A percentile compares a stretch with the other conserved stretches of the same genome.
Evolutionary conservation across 2,888 invertebrate genomes (phyloP).

Genomic region (Blastobasis lacticolella): DNA sequence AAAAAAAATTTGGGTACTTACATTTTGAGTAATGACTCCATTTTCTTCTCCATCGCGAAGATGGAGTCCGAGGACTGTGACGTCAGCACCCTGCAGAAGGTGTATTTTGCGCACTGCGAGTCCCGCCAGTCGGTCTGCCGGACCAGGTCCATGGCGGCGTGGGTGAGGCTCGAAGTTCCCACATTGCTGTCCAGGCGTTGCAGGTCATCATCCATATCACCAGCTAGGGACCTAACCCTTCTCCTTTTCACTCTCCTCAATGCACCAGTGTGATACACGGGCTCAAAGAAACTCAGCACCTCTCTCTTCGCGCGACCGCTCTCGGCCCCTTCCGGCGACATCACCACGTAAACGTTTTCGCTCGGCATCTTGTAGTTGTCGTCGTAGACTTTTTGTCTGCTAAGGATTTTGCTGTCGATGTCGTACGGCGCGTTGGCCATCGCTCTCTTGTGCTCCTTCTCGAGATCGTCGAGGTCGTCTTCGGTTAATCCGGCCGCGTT

Average conservation of each 20-base stretch:
- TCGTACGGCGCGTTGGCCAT: slow-evolving; percentile 53
- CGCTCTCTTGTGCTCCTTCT: slow-evolving; percentile 74
- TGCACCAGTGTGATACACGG: slow-evolving; percentile 26
- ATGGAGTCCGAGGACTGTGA: slow-evolving; percentile 80
- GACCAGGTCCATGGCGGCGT: slow-evolving; percentile 63
- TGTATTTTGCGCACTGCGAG: slow-evolving; percentile 84
- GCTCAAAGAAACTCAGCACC: slow-evolving; percentile 33
- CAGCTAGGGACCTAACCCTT: slow-evolving; percentile 43
- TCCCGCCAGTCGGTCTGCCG: slow-evolving; percentile 79
- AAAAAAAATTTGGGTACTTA: slow-evolving; percentile 67
- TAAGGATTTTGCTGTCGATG: slow-evolving; percentile 57
- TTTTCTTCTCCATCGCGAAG: slow-evolving; percentile 86
- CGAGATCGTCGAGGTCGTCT: slow-evolving; percentile 49
- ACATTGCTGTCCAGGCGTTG: slow-evolving; percentile 45
- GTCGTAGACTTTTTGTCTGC: slow-evolving; percentile 56
- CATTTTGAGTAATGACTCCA: slow-evolving; percentile 81
- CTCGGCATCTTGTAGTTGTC: slow-evolving; percentile 72
- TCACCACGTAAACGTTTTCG: slow-evolving; percentile 68
- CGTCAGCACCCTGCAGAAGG: slow-evolving; percentile 84
- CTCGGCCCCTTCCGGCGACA: slow-evolving; percentile 55
- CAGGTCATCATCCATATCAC: slow-evolving; percentile 58
- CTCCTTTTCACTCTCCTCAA: slow-evolving; percentile 41
- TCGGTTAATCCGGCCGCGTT: slow-evolving; percentile 54
- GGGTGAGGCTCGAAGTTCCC: slow-evolving; percentile 42
- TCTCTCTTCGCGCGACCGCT: slow-evolving; percentile 49